Percentiles rank a stretch among this genome's conserved stretches.
Evolutionary conservation across 2,797 vertebrate species (phyloP).

Genomic region (Falco novaeseelandiae): DNA sequence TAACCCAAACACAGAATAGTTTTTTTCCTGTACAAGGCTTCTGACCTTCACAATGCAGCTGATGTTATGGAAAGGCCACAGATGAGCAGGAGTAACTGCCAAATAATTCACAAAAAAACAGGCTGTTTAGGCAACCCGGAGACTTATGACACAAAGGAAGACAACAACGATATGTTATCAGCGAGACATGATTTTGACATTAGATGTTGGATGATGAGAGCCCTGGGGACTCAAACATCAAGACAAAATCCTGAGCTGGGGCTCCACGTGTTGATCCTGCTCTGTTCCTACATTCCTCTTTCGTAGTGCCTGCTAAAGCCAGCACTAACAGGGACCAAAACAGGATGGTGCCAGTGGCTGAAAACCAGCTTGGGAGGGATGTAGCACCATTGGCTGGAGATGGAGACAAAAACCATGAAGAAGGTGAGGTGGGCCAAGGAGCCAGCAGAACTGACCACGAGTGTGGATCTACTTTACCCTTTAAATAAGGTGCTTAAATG

Average conservation of each 20-base stretch:
- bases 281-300: not conserved
- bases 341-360: not conserved
- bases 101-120: not conserved
- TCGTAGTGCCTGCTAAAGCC: not conserved
- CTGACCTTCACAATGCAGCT: not conserved
- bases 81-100: not conserved
- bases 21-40: not conserved
- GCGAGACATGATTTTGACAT: not conserved
- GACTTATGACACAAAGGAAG: not conserved
- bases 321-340: not conserved
- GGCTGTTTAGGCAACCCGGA: not conserved
- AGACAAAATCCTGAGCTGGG: not conserved
- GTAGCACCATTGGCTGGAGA: not conserved
- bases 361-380: not conserved
- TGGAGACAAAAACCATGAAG: not conserved
- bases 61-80: not conserved
- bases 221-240: not conserved
- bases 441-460: not conserved
- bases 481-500: not conserved
- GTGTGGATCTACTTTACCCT: not conserved
- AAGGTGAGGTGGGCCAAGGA: not conserved
- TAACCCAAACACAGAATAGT: not conserved
- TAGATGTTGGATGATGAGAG: not conserved
- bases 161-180: fast-evolving
- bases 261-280: not conserved